Conservation (phyloP, 2,113 vertebrate species). For the Myotis lucifugus region DNA sequence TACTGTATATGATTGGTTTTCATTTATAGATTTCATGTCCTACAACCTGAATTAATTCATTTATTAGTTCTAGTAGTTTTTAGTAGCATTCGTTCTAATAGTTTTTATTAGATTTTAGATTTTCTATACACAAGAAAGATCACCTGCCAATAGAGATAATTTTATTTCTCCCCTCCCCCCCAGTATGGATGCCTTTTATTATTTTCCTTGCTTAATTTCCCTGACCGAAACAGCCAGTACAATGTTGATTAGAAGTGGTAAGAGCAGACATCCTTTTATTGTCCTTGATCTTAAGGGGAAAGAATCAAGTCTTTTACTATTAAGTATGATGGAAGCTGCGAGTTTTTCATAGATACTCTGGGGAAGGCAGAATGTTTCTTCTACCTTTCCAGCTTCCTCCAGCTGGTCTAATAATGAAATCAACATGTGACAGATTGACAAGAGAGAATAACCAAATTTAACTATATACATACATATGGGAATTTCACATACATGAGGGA, state of each 20-base stretch:
- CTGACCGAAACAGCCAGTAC: neutral
- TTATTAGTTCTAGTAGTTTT: neutral
- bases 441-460: neutral
- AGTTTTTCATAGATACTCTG: no score
- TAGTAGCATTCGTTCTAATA: neutral
- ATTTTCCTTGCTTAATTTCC: no score
- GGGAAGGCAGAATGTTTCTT: neutral
- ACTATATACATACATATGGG: neutral
- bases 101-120: neutral
- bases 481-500: neutral
- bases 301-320: no score
- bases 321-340: no score
- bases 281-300: no score
- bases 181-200: no score
- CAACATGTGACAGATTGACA: neutral
- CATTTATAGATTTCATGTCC: neutral
- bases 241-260: neutral
- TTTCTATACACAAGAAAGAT: constrained; percentile 5
- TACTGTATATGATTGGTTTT: neutral
- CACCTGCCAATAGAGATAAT: neutral
- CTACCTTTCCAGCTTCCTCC: neutral
- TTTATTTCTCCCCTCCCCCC: neutral
- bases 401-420: neutral
- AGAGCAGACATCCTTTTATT: neutral
- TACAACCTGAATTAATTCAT: neutral